Evolutionary conservation across 2,797 vertebrate species (phyloP).

Genomic region (Scomberomorus guttatus): DNA sequence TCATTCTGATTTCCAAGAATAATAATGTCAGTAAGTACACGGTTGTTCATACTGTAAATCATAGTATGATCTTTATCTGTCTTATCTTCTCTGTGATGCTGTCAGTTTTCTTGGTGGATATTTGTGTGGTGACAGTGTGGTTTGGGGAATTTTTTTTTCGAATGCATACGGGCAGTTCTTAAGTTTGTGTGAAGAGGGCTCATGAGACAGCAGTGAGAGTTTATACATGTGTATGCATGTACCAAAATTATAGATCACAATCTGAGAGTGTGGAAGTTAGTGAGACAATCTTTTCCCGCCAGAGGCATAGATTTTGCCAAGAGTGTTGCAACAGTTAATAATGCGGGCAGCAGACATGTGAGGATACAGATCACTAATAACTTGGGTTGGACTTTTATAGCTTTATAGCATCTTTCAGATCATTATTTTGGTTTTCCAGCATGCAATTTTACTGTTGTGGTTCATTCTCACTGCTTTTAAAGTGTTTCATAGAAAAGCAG

Average conservation of each 20-base stretch:
- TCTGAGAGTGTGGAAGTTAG: conserved; percentile 20
- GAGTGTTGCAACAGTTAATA: conserved; percentile 17
- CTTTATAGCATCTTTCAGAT: too few species aligned
- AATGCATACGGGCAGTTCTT: neutral
- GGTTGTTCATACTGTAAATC: neutral
- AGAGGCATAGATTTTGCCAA: neutral
- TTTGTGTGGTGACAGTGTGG: neutral
- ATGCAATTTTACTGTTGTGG: too few species aligned
- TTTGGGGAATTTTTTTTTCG: neutral
- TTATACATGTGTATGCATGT: conserved; percentile 18
- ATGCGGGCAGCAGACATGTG: rapidly evolving
- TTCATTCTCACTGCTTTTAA: too few species aligned
- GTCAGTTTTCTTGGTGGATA: too few species aligned
- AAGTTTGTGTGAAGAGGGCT: neutral
- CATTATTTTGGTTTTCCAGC: too few species aligned
- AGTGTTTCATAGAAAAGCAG: too few species aligned
- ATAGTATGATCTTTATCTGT: neutral
- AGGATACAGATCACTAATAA: too few species aligned
- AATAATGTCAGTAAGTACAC: neutral
- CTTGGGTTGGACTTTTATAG: too few species aligned
- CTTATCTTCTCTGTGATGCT: neutral
- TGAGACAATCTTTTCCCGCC: conserved; percentile 10
- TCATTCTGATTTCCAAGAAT: neutral
- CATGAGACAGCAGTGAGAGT: too few species aligned
- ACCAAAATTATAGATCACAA: neutral